Evolutionary conservation across 2,888 invertebrate genomes (phyloP), one percentile per base, ranked within the genome.

Genomic region (Spisula subtruncata): DNA sequence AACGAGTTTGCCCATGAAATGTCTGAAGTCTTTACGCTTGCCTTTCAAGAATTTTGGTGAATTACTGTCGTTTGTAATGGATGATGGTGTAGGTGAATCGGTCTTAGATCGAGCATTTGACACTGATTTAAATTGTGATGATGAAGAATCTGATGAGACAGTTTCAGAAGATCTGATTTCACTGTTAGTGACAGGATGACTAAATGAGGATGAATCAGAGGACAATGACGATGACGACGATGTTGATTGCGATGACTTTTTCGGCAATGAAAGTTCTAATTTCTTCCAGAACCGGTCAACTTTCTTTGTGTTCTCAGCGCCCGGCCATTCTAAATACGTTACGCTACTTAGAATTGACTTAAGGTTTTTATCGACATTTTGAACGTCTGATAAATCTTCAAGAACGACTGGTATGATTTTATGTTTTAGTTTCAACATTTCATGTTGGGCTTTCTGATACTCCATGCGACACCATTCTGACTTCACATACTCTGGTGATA

Each of bases 401-500:
- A 94, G 88, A n/a, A 95, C 92, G 1, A 95, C 91, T 1, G 95
- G 95, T 71, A 95, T 94, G 18, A 95, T 94, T 86, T 91, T 94
- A 90, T 95, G 95, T 87, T 94, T 94, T n/a, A 94, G 90, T 85
- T 94, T 93, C 25, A 95, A 86, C 95, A 95, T 95, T 89, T 95
- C 95, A n/a, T 95, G 94, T 86, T 95, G 95, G 0, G 95, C 95
- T 71, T 94, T 94, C 80, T 95, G 95, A 83, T 95, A 95, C 83
- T 95, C 95, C 92, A 95, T 90, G 12, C 94, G 91, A 82, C 94
- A 93, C 95, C 95, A 95, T 83, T 95, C 95, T 83, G 94, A 94
- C 18, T 93, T 92, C 0, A 95, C 93, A 85, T 95, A 95, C 41
- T 92, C 89, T 20, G 94, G 93, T 18, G 94, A 92, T 6, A 95